phyloP scores from a whole-genome alignment of 2,797 vertebrate genomes.

The Gadopsis marmoratus region DNA sequence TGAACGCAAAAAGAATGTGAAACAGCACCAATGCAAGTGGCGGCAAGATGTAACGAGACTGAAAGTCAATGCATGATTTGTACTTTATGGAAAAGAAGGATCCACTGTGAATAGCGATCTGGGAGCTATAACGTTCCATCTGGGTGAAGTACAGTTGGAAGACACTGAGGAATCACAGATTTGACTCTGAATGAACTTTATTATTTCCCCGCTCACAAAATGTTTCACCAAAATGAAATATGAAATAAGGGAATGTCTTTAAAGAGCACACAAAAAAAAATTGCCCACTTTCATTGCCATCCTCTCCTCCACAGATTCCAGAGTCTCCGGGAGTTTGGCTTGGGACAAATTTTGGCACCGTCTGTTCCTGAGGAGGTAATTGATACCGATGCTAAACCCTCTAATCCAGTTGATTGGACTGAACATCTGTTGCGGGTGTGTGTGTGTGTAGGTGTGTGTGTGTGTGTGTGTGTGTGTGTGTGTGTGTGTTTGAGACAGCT shows the following conservation, averaged over 20 bases:
- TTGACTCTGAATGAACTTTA: background rate
- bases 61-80: background rate
- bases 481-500: conserved; percentile 15
- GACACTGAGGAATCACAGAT: background rate
- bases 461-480: background rate
- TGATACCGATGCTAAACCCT: conserved; percentile 64
- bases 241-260: background rate
- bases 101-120: background rate
- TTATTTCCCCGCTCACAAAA: conserved; percentile 9
- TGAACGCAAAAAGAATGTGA: too few relatives aligned
- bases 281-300: background rate
- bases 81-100: background rate
- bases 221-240: conserved; percentile 9
- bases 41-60: too few relatives aligned
- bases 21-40: background rate
- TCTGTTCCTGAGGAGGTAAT: conserved; percentile 61
- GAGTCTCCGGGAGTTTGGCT: conserved; percentile 31
- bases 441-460: conserved; percentile 9
- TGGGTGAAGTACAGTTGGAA: background rate
- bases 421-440: conserved; percentile 61
- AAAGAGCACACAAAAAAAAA: conserved; percentile 9
- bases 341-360: conserved; percentile 40
- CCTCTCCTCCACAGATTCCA: conserved; percentile 37
- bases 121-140: background rate
- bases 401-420: conserved; percentile 66